A percentile compares a stretch with the other conserved stretches of the same genome.
phyloP scores from a whole-genome alignment of 2,113 vertebrate genomes.

The Typhlomys cinereus region DNA sequence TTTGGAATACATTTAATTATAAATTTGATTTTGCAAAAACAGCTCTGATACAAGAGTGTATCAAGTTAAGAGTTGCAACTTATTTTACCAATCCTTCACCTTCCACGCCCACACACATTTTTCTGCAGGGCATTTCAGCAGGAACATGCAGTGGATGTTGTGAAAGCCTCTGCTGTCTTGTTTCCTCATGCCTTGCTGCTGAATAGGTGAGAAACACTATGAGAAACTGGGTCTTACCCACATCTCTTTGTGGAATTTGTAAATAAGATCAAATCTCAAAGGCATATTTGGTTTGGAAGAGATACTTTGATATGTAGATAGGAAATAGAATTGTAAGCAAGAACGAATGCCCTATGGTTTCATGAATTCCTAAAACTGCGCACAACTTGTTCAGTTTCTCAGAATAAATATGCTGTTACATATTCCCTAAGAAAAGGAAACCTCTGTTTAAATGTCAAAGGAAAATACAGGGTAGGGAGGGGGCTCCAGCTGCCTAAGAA shows the following conservation, averaged over 20 bases:
- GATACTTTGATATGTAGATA: neutral
- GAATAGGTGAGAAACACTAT: constrained; percentile 64
- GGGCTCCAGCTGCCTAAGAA: neutral
- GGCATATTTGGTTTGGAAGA: neutral
- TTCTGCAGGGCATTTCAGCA: constrained; percentile 41
- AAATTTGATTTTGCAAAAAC: constrained; percentile 38
- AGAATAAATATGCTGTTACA: neutral
- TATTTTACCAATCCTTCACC: constrained; percentile 30
- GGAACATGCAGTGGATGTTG: neutral
- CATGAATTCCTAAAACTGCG: neutral
- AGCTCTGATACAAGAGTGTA: neutral
- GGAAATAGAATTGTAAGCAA: neutral
- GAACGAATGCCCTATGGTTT: neutral
- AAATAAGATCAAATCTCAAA: constrained; percentile 50
- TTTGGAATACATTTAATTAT: neutral
- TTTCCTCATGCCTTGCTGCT: constrained; percentile 76
- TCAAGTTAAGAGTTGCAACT: constrained; percentile 63
- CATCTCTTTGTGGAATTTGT: constrained; percentile 30
- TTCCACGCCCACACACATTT: constrained; percentile 44
- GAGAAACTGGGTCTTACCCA: constrained; percentile 39
- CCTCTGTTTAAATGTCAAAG: neutral
- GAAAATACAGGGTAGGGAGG: neutral
- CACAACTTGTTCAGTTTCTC: neutral
- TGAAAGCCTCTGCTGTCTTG: constrained; percentile 54
- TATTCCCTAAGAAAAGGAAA: neutral